Conservation (phyloP, 2,888 invertebrate species). For the Ectemnius cavifrons region DNA sequence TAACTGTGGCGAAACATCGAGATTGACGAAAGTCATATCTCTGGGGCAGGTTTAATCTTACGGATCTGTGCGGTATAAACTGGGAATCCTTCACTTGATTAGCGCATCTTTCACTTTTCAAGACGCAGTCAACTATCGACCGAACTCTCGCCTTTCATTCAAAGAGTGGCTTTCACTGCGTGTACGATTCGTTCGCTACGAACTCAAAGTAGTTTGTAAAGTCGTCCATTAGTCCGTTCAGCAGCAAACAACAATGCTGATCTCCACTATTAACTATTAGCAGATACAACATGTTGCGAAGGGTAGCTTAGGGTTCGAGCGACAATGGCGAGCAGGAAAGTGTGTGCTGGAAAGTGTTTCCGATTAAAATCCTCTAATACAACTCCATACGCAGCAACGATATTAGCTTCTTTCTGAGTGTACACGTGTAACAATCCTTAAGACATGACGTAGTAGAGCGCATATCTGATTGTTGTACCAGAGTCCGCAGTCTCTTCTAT, state of each 20-base stretch:
- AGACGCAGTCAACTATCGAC: neutral
- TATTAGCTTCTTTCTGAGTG: neutral
- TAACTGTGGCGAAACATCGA: neutral
- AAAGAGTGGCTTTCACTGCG: neutral
- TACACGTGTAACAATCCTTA: neutral
- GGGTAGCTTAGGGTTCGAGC: conserved; percentile 21
- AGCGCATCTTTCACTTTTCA: neutral
- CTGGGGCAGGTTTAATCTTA: neutral
- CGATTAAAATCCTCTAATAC: neutral
- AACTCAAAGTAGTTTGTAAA: neutral
- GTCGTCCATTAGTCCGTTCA: neutral
- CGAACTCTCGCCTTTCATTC: neutral
- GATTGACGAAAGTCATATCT: neutral
- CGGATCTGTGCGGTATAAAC: neutral
- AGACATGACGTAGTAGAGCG: neutral
- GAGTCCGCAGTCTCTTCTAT: conserved; percentile 22
- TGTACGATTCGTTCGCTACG: neutral
- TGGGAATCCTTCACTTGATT: neutral
- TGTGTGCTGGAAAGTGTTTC: conserved; percentile 19
- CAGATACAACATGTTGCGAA: neutral
- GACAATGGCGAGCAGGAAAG: conserved; percentile 6
- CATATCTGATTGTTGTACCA: neutral
- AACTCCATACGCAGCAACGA: neutral
- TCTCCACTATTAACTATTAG: neutral
- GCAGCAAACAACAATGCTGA: neutral